These are phyloP conservation scores for Acanthurus lineatus DNA, from an alignment of 2,797 vertebrate genomes.

Conservation along the genomic window DNA sequence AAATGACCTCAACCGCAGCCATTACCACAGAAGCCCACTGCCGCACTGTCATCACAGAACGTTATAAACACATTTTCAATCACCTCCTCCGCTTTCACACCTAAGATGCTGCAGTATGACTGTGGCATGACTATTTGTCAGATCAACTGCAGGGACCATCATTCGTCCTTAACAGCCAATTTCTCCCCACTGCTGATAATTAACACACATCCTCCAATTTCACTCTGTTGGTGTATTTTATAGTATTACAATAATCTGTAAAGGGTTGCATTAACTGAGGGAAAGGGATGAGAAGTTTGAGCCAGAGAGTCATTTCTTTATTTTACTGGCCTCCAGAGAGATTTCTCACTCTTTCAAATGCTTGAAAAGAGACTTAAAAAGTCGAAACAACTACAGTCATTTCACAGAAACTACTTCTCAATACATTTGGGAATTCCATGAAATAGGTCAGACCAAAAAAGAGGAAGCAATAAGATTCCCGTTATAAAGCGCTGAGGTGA, in stretches of 20 bases:
- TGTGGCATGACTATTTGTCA: constrained; percentile 33
- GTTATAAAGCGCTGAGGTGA: background rate
- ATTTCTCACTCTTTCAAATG: background rate
- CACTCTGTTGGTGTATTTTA: constrained; percentile 8
- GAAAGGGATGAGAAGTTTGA: background rate
- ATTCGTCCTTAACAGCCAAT: constrained; percentile 24
- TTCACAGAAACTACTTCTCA: background rate
- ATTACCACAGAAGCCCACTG: constrained; percentile 10
- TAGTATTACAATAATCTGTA: background rate
- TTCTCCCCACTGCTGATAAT: constrained; percentile 13
- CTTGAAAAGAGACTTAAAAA: background rate
- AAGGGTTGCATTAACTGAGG: background rate
- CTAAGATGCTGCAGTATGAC: constrained; percentile 38
- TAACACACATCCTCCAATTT: background rate
- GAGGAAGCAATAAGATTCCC: background rate
- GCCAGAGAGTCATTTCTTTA: background rate
- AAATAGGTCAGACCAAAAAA: background rate
- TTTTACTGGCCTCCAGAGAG: background rate
- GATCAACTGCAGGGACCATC: constrained; percentile 14
- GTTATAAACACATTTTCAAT: constrained; percentile 65
- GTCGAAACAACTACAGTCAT: background rate
- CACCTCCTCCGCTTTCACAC: constrained; percentile 71
- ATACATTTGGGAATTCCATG: background rate
- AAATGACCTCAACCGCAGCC: constrained; percentile 43
- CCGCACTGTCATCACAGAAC: constrained; percentile 52